A percentile compares a stretch with the other conserved stretches of the same genome.
Conservation (phyloP, 2,888 invertebrate genomes). For the Notocelia uddmanniana region DNA sequence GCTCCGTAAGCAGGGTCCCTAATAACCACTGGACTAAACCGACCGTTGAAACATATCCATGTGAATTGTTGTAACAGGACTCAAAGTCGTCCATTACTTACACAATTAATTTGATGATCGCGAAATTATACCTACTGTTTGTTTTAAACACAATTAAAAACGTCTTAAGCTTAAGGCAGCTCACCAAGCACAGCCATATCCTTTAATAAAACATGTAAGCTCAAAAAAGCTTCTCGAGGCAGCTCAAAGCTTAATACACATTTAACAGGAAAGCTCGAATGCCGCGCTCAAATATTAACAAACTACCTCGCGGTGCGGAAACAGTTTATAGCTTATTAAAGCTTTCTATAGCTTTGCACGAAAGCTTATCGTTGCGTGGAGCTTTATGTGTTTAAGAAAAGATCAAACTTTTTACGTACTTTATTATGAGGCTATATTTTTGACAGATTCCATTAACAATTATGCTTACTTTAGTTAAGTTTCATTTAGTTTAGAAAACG, state of each 20-base stretch:
- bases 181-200: neutral
- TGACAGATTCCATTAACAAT: too few relatives aligned
- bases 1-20: too few relatives aligned
- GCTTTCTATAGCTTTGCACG: slow-evolving; percentile 36
- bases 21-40: too few relatives aligned
- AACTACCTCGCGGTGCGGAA: slow-evolving; percentile 32
- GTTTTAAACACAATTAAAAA: neutral
- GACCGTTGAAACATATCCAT: too few relatives aligned
- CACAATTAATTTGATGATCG: too few relatives aligned
- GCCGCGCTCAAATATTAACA: slow-evolving; percentile 39
- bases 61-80: too few relatives aligned
- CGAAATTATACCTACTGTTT: too few relatives aligned
- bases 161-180: neutral
- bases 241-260: slow-evolving; percentile 29
- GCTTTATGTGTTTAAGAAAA: slow-evolving; percentile 29
- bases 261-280: slow-evolving; percentile 26
- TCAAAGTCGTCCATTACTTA: too few relatives aligned
- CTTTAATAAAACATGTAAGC: slow-evolving; percentile 17
- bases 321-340: slow-evolving; percentile 44
- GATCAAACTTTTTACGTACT: slow-evolving; percentile 19
- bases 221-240: slow-evolving; percentile 5
- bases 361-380: slow-evolving; percentile 32
- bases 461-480: neutral
- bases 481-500: neutral
- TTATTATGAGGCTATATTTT: neutral